These are phyloP conservation scores for Bubo bubo DNA, from an alignment of 2,113 vertebrate genomes.

Conservation along the genomic window DNA sequence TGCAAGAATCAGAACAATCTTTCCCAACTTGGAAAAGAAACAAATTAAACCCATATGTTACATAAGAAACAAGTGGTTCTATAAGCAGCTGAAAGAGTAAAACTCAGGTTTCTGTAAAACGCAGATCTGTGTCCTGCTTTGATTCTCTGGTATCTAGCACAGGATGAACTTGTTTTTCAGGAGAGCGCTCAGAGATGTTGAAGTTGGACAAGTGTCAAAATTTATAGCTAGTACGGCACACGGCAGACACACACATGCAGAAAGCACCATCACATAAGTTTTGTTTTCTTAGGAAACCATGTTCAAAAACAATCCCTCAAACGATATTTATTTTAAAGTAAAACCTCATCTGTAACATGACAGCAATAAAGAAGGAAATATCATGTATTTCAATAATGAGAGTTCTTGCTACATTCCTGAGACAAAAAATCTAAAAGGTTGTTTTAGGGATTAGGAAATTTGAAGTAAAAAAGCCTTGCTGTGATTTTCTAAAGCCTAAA, in stretches of 20 bases:
- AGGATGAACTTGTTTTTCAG: background rate
- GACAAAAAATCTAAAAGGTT: background rate
- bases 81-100: background rate
- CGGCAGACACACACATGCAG: background rate
- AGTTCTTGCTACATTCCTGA: background rate
- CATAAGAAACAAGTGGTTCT: background rate
- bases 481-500: background rate
- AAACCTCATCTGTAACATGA: background rate
- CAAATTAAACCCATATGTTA: background rate
- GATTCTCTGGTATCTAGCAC: background rate
- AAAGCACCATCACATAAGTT: background rate
- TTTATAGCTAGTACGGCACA: background rate
- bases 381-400: background rate
- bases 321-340: background rate
- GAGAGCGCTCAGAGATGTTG: background rate
- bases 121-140: background rate
- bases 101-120: background rate
- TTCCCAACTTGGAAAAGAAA: background rate
- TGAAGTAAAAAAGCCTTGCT: background rate
- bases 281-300: background rate
- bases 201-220: background rate
- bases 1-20: background rate
- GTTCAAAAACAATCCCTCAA: background rate
- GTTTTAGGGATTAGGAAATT: background rate
- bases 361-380: background rate